Base-by-base conservation (phyloP, 2,888 invertebrate genomes). In the Drosophila paranaensis region DNA sequence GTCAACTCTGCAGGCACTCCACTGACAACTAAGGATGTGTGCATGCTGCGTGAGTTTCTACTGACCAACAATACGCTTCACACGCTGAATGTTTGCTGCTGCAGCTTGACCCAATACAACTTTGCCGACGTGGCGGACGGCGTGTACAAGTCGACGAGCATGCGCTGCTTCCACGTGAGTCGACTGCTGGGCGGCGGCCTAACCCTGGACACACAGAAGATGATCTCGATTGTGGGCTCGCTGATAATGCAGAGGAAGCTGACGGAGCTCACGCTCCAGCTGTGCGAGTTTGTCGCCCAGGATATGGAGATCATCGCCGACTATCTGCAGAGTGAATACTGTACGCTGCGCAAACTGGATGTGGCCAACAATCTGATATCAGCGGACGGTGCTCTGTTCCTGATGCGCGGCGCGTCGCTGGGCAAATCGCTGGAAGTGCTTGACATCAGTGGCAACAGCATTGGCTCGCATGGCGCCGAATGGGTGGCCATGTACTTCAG, bases 81-180 rank as follows among this genome's bases (percentile, higher is more conserved):
- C 0, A 42, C 56, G 2, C 72, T 93, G 0, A 81, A 90, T 64
- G 82, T 91, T 0, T 74, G 71, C 42, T 60, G 72, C 35, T 92
- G 92, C 61, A 72, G 62, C 20, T 57, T 93, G 14, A 89, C 74
- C 45, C 92, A 92, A 58, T 90, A 79, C n/a, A 89, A 85, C 35
- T 92, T 92, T 54, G 86, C 91, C 5, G 57, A 84, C 3, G 40
- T 93, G 6, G 93, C 92, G 0, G 93, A 92, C 77, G 93, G 91
- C 0, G 79, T 93, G 3, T 48, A 90, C 42, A 91, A 92, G 37
- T 92, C 91, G 3, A 40, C 40, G 3, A 74, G 78, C 4, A 42
- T 93, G 37, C 60, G 65, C 1, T 62, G 61, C 4, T 61, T 93
- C 3, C 74, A 88, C 58, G 80, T 88, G 45, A 91, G 83, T 39